phyloP scores from a whole-genome alignment of 2,888 invertebrate species.

The Drosophila villosipedis region DNA sequence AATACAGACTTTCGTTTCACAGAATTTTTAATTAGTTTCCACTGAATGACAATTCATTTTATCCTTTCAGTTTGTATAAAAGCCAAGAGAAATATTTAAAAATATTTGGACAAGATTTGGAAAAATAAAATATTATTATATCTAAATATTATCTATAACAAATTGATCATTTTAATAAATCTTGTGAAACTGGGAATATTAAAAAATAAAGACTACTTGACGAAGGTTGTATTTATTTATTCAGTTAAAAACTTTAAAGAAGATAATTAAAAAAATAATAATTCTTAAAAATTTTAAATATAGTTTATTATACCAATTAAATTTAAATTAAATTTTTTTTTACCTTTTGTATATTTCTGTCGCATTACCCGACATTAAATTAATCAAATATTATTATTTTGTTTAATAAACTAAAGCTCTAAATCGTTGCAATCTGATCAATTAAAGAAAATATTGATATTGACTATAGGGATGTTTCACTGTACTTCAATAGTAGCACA shows the following conservation, averaged over 20 bases:
- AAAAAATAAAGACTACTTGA: not conserved
- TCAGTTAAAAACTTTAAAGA: not conserved
- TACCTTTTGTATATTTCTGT: too few relatives aligned
- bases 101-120: not conserved
- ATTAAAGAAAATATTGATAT: not conserved
- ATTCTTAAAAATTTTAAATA: not conserved
- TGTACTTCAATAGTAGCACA: slow-evolving; percentile 28
- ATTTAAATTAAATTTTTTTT: not conserved
- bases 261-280: not conserved
- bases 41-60: not conserved
- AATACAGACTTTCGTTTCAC: not conserved
- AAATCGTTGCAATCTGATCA: not conserved
- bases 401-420: not conserved
- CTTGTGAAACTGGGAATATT: not conserved
- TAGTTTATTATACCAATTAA: not conserved
- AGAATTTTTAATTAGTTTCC: not conserved
- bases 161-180: not conserved
- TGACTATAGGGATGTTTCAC: slow-evolving; percentile 7
- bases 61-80: not conserved
- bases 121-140: not conserved
- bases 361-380: too few relatives aligned
- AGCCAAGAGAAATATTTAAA: not conserved
- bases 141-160: not conserved
- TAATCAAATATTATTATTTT: not conserved
- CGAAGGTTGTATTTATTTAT: not conserved